A percentile compares a stretch with the other conserved stretches of the same genome.
phyloP scores from a whole-genome alignment of 2,113 vertebrate genomes.

The Daboia siamensis region DNA sequence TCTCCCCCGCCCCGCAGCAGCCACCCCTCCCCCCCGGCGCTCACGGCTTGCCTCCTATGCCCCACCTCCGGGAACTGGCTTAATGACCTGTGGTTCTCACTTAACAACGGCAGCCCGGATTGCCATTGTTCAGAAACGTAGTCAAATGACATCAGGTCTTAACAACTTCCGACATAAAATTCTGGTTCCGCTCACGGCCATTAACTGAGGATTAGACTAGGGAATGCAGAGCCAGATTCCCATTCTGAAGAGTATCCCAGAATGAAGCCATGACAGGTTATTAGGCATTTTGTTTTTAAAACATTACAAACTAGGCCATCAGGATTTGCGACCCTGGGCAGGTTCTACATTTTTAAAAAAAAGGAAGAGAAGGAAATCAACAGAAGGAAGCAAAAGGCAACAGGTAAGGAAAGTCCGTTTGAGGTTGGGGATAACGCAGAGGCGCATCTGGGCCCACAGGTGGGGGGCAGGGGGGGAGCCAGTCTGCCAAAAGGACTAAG shows the following conservation, averaged over 20 bases:
- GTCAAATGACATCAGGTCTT: background rate
- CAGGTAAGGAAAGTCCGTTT: background rate
- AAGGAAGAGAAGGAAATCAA: background rate
- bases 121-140: background rate
- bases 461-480: background rate
- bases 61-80: background rate
- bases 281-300: background rate
- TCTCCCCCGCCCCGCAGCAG: background rate
- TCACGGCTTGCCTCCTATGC: background rate
- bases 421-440: background rate
- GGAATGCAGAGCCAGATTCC: background rate
- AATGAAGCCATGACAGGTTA: background rate
- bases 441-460: background rate
- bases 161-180: background rate
- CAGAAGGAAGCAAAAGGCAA: background rate
- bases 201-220: background rate
- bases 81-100: background rate
- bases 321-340: background rate
- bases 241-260: background rate
- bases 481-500: background rate
- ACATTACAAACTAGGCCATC: background rate
- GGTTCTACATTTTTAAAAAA: background rate
- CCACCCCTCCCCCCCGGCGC: fast-evolving
- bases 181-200: background rate
- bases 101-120: background rate